These are phyloP conservation scores for Acheta domesticus DNA, from an alignment of 2,888 invertebrate species.

Conservation along the genomic window DNA sequence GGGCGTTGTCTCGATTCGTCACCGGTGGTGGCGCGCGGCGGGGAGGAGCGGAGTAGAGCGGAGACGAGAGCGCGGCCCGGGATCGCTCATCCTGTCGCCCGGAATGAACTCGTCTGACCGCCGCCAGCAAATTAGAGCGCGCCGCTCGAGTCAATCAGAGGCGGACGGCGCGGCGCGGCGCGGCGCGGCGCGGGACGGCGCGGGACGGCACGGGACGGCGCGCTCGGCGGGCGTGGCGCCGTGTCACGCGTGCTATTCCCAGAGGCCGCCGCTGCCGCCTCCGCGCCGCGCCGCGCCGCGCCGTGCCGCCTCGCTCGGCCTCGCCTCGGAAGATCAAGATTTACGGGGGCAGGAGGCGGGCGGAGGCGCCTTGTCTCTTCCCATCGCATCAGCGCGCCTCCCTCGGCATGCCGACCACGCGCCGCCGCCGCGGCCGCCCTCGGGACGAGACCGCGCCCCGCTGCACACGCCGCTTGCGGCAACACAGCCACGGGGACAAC, in stretches of 20 bases:
- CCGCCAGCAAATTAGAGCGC: conserved; percentile 12
- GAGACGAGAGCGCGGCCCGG: not conserved
- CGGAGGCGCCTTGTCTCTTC: not conserved
- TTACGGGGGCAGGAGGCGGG: not conserved
- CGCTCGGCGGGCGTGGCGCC: not conserved
- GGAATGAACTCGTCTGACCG: not conserved
- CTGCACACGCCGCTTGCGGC: no score
- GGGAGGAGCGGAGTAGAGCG: not conserved
- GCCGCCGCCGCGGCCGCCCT: no score
- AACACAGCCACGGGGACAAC: no score
- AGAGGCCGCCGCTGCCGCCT: not conserved
- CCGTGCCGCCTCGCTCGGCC: not conserved
- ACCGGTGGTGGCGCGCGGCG: not conserved
- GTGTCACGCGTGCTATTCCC: conserved; percentile 1
- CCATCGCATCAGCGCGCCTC: not conserved
- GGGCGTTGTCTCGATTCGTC: not conserved
- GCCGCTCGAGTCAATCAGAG: not conserved
- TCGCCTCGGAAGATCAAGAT: not conserved
- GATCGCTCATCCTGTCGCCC: conserved; percentile 7
- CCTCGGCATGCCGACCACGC: no score
- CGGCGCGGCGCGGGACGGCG: not conserved
- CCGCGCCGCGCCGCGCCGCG: not conserved
- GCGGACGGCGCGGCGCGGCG: not conserved
- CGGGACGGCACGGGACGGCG: not conserved
- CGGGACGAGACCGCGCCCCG: no score